A percentile compares a stretch with the other conserved stretches of the same genome.
These are phyloP conservation scores for Prosapia bicincta DNA, from an alignment of 2,888 invertebrate genomes.

Conservation along the genomic window DNA sequence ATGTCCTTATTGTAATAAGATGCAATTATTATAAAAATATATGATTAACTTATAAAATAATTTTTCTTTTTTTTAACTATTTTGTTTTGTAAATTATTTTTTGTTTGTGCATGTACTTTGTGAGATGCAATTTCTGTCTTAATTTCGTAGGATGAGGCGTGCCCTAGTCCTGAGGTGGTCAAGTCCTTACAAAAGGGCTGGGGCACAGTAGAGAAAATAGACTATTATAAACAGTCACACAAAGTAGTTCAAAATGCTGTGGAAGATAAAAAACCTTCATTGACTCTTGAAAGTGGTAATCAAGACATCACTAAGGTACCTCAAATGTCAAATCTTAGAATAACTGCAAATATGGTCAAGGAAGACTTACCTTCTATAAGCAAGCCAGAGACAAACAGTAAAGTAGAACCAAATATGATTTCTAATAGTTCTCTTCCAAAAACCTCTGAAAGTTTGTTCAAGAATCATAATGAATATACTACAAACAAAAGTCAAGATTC, in stretches of 20 bases:
- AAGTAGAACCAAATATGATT: neutral
- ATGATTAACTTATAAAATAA: too few species aligned
- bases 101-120: neutral
- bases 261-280: neutral
- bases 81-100: too few species aligned
- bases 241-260: too few species aligned
- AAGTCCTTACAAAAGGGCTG: neutral
- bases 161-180: conserved; percentile 3
- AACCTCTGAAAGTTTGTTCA: neutral
- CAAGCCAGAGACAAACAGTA: neutral
- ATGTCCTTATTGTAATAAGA: too few species aligned
- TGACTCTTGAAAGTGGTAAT: neutral
- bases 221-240: neutral
- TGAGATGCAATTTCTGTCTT: neutral
- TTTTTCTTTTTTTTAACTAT: too few species aligned
- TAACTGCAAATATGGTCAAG: neutral
- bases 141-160: conserved; percentile 10
- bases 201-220: conserved; percentile 1
- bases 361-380: neutral
- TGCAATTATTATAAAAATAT: too few species aligned
- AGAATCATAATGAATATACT: neutral
- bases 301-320: neutral
- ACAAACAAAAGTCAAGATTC: too few species aligned
- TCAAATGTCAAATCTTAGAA: neutral
- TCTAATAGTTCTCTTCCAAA: neutral